A percentile compares a stretch with the other conserved stretches of the same genome.
phyloP scores from a whole-genome alignment of 2,888 invertebrate species.

The Aradus depressus region DNA sequence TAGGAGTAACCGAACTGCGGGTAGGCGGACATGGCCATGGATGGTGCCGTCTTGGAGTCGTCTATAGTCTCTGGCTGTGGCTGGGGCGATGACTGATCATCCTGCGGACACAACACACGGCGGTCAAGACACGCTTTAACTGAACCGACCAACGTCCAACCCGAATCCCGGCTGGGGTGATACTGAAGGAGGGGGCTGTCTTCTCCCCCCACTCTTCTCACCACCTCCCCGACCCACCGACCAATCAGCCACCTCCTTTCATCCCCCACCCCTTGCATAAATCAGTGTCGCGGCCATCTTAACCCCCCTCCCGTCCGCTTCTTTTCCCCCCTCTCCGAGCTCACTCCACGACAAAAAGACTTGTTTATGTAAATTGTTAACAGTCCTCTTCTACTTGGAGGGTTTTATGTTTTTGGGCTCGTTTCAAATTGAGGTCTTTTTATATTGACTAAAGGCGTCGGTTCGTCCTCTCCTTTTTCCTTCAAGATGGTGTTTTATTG shows the following conservation, averaged over 20 bases:
- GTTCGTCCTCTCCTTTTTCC: constrained; percentile 10
- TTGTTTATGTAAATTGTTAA: constrained; percentile 19
- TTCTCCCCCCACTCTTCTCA: constrained; percentile 18
- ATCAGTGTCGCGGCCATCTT: constrained; percentile 7
- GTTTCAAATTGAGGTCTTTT: constrained; percentile 22
- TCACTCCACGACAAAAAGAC: constrained; percentile 19
- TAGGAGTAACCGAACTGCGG: constrained; percentile 87
- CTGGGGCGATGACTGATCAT: constrained; percentile 12
- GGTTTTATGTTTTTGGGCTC: constrained; percentile 22
- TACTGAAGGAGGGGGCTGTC: constrained; percentile 22
- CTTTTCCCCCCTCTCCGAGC: constrained; percentile 8
- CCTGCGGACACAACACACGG: constrained; percentile 19
- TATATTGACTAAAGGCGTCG: constrained; percentile 20
- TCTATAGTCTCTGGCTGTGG: neutral
- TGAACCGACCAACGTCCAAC: constrained; percentile 14
- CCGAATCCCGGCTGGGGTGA: constrained; percentile 22
- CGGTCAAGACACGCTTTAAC: constrained; percentile 15
- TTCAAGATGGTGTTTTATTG: constrained; percentile 9
- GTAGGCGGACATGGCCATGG: constrained; percentile 58
- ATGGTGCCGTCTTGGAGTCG: constrained; percentile 15
- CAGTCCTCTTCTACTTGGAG: constrained; percentile 14
- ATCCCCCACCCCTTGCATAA: constrained; percentile 4
- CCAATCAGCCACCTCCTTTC: constrained; percentile 13
- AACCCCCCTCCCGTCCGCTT: constrained; percentile 9
- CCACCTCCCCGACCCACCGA: constrained; percentile 22